Evolutionary conservation across 2,113 vertebrate genomes (phyloP).

Genomic region (Pholis gunnellus): DNA sequence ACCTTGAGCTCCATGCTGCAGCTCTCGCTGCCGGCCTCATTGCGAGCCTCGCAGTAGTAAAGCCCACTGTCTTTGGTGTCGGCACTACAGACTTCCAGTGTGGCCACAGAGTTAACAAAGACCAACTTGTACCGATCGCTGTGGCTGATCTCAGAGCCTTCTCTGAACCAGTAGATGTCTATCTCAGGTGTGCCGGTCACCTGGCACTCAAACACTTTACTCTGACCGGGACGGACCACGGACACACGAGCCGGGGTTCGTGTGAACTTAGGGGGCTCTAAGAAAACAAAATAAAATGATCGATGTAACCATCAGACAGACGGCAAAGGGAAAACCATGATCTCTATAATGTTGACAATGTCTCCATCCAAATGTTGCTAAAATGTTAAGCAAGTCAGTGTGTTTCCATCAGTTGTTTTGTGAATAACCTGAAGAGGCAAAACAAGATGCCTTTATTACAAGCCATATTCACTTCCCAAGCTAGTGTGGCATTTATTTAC

Average conservation of each 20-base stretch:
- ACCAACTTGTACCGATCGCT: slow-evolving; percentile 85
- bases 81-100: slow-evolving; percentile 87
- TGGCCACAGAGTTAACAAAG: slow-evolving; percentile 89
- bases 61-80: slow-evolving; percentile 90
- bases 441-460: not conserved
- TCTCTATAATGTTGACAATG: not conserved
- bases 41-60: slow-evolving; percentile 96
- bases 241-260: slow-evolving; percentile 90
- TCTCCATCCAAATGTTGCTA: slow-evolving; percentile 43
- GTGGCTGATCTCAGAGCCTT: slow-evolving; percentile 91
- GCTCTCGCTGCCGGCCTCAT: slow-evolving; percentile 96
- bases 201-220: slow-evolving; percentile 92
- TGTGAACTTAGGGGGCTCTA: slow-evolving; percentile 94
- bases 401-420: not conserved
- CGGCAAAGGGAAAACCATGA: not conserved
- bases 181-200: slow-evolving; percentile 95
- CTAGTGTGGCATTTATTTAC: not conserved
- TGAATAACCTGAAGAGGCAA: not conserved
- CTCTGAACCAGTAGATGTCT: slow-evolving; percentile 92
- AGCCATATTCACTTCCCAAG: not conserved
- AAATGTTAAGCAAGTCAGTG: not conserved
- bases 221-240: slow-evolving; percentile 91
- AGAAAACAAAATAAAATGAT: slow-evolving; percentile 44
- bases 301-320: slow-evolving; percentile 4
- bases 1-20: slow-evolving; percentile 96